Conservation (phyloP, 2,888 invertebrate species). For the Omphaloscelis lunosa region DNA sequence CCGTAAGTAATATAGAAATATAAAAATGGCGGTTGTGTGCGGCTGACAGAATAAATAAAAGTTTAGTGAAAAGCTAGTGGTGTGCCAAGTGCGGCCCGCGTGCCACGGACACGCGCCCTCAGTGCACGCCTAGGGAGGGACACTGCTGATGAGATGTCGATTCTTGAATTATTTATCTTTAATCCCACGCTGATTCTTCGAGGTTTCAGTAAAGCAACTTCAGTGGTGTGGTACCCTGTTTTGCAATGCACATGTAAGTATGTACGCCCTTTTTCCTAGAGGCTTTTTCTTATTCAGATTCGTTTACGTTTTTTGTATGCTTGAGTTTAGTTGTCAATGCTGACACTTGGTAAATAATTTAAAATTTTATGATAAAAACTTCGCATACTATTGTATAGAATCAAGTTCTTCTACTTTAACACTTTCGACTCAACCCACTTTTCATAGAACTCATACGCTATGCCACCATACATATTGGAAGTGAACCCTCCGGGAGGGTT, state of each 20-base stretch:
- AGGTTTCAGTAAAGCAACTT: background rate
- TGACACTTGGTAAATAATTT: too few relatives aligned
- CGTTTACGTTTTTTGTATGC: background rate
- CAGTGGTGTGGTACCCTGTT: background rate
- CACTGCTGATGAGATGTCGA: conserved; percentile 41
- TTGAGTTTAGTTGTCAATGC: background rate
- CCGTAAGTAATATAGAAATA: conserved; percentile 68
- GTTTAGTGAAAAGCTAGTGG: conserved; percentile 85
- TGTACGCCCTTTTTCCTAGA: background rate
- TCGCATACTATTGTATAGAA: background rate
- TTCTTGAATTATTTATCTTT: background rate
- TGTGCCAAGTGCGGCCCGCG: conserved; percentile 82
- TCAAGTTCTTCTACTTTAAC: background rate
- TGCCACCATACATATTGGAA: too few relatives aligned
- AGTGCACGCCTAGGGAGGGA: conserved; percentile 66
- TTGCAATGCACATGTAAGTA: background rate
- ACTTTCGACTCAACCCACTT: too few relatives aligned
- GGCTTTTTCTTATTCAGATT: background rate
- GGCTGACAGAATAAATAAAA: conserved; percentile 88
- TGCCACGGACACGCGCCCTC: conserved; percentile 81
- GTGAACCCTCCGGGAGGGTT: too few relatives aligned
- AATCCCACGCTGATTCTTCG: background rate
- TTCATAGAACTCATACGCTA: too few relatives aligned
- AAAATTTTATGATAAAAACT: background rate
- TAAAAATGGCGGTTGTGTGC: conserved; percentile 78